phyloP scores from a whole-genome alignment of 2,797 vertebrate species.

The Borostomias antarcticus region DNA sequence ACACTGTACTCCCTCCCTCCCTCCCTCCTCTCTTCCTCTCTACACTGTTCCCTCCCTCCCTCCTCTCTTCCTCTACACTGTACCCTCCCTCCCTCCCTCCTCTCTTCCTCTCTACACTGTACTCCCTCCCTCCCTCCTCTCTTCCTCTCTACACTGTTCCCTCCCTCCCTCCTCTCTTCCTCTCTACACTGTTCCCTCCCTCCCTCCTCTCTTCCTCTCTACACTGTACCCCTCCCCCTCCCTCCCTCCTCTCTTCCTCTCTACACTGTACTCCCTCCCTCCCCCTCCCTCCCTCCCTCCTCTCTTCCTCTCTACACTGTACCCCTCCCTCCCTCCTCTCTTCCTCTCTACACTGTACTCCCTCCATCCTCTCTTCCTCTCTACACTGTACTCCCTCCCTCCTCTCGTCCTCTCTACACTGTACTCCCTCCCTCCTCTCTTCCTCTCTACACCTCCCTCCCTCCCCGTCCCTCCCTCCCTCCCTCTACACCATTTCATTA shows the following conservation, averaged over 20 bases:
- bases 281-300: not conserved
- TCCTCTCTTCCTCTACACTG: not conserved
- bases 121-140: not conserved
- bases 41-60: not conserved
- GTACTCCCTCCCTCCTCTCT: not conserved
- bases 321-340: not conserved
- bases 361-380: not conserved
- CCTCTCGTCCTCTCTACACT: not conserved
- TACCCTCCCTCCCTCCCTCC: not conserved
- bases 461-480: not conserved
- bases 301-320: too few species aligned
- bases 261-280: too few species aligned
- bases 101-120: not conserved
- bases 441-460: not conserved
- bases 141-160: not conserved
- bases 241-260: too few species aligned
- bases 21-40: not conserved
- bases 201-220: too few species aligned
- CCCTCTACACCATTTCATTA: constrained; percentile 2
- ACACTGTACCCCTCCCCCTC: not conserved
- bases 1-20: not conserved
- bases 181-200: not conserved
- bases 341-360: not conserved
- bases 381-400: not conserved
- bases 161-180: not conserved